Evolutionary conservation across 2,113 vertebrate genomes (phyloP), one percentile per base, ranked within the genome.

Genomic region (Empidonax alnorum): DNA sequence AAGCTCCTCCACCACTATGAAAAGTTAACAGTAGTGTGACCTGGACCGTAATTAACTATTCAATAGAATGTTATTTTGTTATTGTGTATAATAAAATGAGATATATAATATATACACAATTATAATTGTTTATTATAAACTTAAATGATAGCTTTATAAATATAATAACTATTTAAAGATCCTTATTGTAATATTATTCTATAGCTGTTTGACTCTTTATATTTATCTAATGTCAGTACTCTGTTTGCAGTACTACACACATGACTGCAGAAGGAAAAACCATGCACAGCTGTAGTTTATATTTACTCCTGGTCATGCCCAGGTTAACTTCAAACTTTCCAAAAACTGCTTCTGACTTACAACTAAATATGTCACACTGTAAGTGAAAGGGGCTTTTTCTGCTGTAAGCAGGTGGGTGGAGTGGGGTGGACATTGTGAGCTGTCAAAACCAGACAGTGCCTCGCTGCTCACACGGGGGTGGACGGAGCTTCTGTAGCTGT

Each of bases 311-410:
- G 56, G 52, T 53, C 50, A 62, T 16, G 67, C 63, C n/a, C 50
- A 53, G 13, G 28, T 42, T 87, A 91, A 74, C 78, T 46, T 88
- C 75, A 83, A 76, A 97, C 67, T 96, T 89, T 82, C 69, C 73
- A 41, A 92, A 94, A 92, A 12, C 22, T 24, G 1, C 31, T 52
- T 83, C 66, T 95, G 62, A 84, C 49, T 82, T 95, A 79, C 42
- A 95, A 65, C 37, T 66, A 37, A 73, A 50, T n/a, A 44, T 0
- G 10, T 82, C 87, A 90, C 22, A 77, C 47, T 79, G 89, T 42
- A 66, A 72, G 47, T 1, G 0, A 66, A 62, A 87, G 58, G 37
- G 55, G 31, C 33, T 85, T 97, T 95, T 61, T 62, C 46, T 89
- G 74, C 25, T 22, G 4, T n/a, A 24, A 35, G 33, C n/a, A 37